Percentiles rank a stretch among this genome's conserved stretches.
phyloP scores from a whole-genome alignment of 2,797 vertebrate genomes.

The Eidolon dupreanum region DNA sequence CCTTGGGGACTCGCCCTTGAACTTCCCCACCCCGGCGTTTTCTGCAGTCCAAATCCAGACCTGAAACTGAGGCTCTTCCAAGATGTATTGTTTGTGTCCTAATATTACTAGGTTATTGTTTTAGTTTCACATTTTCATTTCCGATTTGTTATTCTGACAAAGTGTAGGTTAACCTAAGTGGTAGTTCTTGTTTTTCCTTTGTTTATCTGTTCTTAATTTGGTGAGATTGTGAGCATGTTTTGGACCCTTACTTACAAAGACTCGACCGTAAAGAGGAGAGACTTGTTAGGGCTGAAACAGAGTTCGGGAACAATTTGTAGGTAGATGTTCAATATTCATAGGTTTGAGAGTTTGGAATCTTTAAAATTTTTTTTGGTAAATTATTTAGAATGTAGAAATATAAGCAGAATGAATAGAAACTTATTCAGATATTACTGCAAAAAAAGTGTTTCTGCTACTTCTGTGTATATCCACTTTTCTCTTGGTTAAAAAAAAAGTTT shows the following conservation, averaged over 20 bases:
- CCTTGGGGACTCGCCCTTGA: too few species aligned
- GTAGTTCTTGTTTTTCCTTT: background rate
- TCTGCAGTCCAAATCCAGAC: constrained; percentile 71
- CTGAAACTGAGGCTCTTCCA: constrained; percentile 72
- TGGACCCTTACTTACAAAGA: constrained; percentile 41
- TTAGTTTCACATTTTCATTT: background rate
- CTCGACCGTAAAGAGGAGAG: constrained; percentile 49
- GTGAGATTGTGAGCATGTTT: background rate
- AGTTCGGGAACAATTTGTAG: background rate
- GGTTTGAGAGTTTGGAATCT: constrained; percentile 20
- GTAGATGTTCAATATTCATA: constrained; percentile 42
- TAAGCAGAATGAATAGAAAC: background rate
- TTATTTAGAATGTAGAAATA: background rate
- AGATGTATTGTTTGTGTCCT: constrained; percentile 47
- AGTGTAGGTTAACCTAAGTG: background rate
- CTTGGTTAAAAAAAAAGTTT: constrained; percentile 20
- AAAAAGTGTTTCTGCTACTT: constrained; percentile 40
- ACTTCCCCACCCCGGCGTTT: background rate
- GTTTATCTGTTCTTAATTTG: background rate
- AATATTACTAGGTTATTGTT: background rate
- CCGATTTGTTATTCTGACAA: constrained; percentile 1
- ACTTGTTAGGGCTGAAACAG: constrained; percentile 31
- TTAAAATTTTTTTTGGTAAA: constrained; percentile 10
- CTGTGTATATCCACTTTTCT: constrained; percentile 44
- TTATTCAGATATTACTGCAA: background rate